These are phyloP conservation scores for Pteruthius melanotis DNA, from an alignment of 2,113 vertebrate genomes.

Conservation along the genomic window DNA sequence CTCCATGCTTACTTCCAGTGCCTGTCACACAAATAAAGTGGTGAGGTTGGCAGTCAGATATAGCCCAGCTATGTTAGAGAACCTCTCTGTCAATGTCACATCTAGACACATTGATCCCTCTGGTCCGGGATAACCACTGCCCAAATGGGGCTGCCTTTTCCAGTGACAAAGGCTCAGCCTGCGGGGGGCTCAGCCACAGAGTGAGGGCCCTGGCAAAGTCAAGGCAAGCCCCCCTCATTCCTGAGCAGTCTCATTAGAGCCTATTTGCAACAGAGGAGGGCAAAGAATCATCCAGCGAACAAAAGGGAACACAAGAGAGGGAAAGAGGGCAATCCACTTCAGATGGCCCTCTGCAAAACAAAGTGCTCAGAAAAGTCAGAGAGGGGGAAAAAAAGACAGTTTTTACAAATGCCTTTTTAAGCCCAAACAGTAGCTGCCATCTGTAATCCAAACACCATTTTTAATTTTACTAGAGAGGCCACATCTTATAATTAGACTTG, in stretches of 20 bases:
- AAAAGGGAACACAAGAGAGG: background rate
- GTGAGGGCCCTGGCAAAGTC: fast-evolving
- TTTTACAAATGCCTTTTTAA: background rate
- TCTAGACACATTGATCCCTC: background rate
- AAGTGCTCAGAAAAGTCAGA: background rate
- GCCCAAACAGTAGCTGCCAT: background rate
- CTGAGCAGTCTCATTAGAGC: background rate
- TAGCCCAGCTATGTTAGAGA: background rate
- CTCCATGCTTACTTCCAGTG: background rate
- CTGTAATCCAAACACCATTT: background rate
- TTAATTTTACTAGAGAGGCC: background rate
- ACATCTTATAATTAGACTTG: background rate
- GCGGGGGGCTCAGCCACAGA: background rate
- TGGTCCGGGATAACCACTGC: background rate
- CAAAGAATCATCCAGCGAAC: background rate
- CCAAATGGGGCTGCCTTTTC: background rate
- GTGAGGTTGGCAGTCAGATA: background rate
- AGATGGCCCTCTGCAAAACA: background rate
- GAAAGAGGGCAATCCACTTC: background rate
- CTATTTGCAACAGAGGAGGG: background rate
- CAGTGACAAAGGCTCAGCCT: background rate
- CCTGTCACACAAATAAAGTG: fast-evolving
- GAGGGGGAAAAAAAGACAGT: fast-evolving
- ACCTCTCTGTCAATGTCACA: background rate
- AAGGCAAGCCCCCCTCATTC: background rate